Evolutionary conservation across 2,797 vertebrate species (phyloP).

Genomic region (Syncerus caffer): DNA sequence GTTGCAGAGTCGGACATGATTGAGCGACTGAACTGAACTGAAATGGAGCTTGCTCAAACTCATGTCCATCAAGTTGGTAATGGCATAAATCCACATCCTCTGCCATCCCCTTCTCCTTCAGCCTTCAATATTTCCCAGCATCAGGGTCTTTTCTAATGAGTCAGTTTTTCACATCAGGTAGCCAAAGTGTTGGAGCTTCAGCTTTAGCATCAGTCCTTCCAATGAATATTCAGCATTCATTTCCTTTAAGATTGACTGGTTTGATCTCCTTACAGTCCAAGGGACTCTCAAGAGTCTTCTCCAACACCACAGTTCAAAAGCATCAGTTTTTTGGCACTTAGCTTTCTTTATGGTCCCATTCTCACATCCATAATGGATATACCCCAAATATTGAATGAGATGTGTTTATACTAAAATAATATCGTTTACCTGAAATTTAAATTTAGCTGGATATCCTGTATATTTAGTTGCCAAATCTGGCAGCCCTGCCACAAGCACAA

Average conservation of each 20-base stretch:
- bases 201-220: too few species aligned
- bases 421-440: not conserved
- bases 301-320: not conserved
- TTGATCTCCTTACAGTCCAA: not conserved
- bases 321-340: accelerated
- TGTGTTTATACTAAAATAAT: not conserved
- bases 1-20: accelerated
- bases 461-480: not conserved
- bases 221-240: not conserved
- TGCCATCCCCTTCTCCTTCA: not conserved
- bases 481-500: not conserved
- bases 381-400: not conserved
- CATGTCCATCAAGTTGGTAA: not conserved
- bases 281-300: not conserved
- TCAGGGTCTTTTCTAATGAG: not conserved
- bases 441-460: not conserved
- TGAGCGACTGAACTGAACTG: not conserved
- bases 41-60: not conserved
- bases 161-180: not conserved
- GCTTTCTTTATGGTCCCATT: not conserved
- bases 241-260: not conserved
- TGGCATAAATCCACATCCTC: not conserved
- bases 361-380: not conserved
- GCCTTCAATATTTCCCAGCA: not conserved
- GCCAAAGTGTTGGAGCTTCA: not conserved